Conservation (phyloP, 2,888 invertebrate species). For the Hermodice carunculata region DNA sequence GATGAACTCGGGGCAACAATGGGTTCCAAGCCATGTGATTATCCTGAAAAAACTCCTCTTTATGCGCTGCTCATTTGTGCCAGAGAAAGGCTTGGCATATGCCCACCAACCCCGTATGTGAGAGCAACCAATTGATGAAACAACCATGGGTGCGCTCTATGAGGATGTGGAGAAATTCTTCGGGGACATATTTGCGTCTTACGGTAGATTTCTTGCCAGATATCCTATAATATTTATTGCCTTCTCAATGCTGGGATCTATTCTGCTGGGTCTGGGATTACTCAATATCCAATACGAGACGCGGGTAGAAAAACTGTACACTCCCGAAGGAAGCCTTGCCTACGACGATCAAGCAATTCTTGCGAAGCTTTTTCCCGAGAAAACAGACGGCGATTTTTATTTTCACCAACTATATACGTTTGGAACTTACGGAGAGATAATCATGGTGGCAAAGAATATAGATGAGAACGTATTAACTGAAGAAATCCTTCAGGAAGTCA, state of each 20-base stretch:
- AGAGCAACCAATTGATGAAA: too few relatives aligned
- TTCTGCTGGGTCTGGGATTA: slow-evolving; percentile 39
- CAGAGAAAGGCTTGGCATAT: too few relatives aligned
- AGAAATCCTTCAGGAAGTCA: slow-evolving; percentile 10
- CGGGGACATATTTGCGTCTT: slow-evolving; percentile 44
- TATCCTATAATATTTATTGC: slow-evolving; percentile 41
- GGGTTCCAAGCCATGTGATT: too few relatives aligned
- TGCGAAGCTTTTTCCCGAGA: slow-evolving; percentile 26
- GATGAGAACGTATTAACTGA: not conserved
- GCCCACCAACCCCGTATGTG: too few relatives aligned
- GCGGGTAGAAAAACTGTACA: slow-evolving; percentile 46
- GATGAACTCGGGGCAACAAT: too few relatives aligned
- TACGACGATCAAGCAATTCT: slow-evolving; percentile 38
- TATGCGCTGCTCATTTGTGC: too few relatives aligned
- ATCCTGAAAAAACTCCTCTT: too few relatives aligned
- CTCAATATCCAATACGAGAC: slow-evolving; percentile 42
- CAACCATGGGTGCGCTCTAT: slow-evolving; percentile 47
- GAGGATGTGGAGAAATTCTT: slow-evolving; percentile 47
- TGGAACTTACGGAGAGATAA: slow-evolving; percentile 25
- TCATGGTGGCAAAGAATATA: slow-evolving; percentile 13
- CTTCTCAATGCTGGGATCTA: slow-evolving; percentile 35
- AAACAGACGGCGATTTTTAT: slow-evolving; percentile 13
- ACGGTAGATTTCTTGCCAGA: slow-evolving; percentile 42
- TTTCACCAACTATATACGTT: slow-evolving; percentile 17
- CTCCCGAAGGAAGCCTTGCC: slow-evolving; percentile 51